These are phyloP conservation scores for Diarsia mendica DNA, from an alignment of 2,888 invertebrate genomes.

Conservation along the genomic window DNA sequence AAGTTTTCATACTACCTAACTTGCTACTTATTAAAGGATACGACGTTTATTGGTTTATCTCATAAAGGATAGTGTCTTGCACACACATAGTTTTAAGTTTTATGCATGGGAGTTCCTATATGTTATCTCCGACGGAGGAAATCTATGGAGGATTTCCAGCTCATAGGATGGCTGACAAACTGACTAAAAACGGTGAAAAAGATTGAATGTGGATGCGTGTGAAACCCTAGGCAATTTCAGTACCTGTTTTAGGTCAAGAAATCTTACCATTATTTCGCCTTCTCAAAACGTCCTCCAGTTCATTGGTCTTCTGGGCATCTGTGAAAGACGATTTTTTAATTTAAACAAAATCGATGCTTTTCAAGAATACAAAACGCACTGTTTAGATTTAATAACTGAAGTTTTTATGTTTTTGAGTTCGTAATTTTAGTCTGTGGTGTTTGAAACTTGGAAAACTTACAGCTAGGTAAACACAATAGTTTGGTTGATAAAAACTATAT, in stretches of 20 bases:
- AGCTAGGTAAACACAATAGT: too few relatives aligned
- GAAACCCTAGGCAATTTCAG: too few relatives aligned
- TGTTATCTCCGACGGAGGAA: too few relatives aligned
- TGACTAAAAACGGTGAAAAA: neutral
- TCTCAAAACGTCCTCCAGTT: slow-evolving; percentile 29
- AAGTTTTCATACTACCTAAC: too few relatives aligned
- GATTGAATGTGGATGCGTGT: neutral
- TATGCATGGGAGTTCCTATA: too few relatives aligned
- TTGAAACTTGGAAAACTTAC: too few relatives aligned
- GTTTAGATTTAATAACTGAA: neutral
- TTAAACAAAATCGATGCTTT: neutral
- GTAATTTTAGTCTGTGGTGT: neutral
- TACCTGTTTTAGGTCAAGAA: too few relatives aligned
- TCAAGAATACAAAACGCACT: neutral
- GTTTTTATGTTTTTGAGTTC: neutral
- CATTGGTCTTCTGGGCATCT: neutral
- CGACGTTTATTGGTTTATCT: too few relatives aligned
- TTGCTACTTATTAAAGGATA: too few relatives aligned
- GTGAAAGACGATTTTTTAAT: neutral
- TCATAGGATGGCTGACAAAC: neutral
- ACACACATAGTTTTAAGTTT: too few relatives aligned
- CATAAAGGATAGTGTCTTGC: too few relatives aligned
- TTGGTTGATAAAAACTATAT: too few relatives aligned
- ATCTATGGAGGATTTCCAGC: neutral
- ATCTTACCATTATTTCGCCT: slow-evolving; percentile 48